A percentile compares a stretch with the other conserved stretches of the same genome.
Evolutionary conservation across 2,888 invertebrate genomes (phyloP).

Genomic region (Caradrina kadenii): DNA sequence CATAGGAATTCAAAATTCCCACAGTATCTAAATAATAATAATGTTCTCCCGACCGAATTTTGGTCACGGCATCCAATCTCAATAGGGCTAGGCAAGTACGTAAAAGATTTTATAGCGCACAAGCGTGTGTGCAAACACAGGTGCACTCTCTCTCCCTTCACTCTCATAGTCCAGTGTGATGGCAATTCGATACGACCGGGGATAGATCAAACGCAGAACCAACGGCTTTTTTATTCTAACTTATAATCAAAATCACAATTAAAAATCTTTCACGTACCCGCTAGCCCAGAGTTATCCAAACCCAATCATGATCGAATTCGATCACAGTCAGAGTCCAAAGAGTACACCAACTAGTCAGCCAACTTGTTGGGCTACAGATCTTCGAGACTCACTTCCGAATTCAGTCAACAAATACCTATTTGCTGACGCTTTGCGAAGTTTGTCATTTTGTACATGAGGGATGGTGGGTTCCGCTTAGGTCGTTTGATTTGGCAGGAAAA

Average conservation of each 20-base stretch:
- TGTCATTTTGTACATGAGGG: constrained; percentile 79
- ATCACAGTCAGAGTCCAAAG: constrained; percentile 19
- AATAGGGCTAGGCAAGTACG: no score
- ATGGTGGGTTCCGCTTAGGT: constrained; percentile 67
- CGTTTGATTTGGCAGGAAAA: constrained; percentile 13
- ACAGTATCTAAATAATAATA: no score
- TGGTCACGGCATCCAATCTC: no score
- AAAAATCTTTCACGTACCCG: not conserved
- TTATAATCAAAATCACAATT: not conserved
- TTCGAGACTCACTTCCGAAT: constrained; percentile 67
- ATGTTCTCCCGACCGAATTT: no score
- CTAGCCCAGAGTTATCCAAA: constrained; percentile 6
- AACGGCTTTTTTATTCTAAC: no score
- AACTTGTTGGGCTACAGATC: constrained; percentile 54
- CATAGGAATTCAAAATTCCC: no score
- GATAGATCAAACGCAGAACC: no score
- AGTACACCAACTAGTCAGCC: constrained; percentile 16
- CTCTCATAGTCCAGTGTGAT: no score
- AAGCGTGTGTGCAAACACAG: no score
- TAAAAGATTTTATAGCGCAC: no score
- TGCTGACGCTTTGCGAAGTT: constrained; percentile 82
- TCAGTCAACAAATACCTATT: constrained; percentile 83
- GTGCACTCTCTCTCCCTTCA: no score
- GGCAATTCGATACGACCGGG: no score
- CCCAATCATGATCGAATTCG: constrained; percentile 38